phyloP scores from a whole-genome alignment of 2,797 vertebrate species.

The Lacerta viridis region DNA sequence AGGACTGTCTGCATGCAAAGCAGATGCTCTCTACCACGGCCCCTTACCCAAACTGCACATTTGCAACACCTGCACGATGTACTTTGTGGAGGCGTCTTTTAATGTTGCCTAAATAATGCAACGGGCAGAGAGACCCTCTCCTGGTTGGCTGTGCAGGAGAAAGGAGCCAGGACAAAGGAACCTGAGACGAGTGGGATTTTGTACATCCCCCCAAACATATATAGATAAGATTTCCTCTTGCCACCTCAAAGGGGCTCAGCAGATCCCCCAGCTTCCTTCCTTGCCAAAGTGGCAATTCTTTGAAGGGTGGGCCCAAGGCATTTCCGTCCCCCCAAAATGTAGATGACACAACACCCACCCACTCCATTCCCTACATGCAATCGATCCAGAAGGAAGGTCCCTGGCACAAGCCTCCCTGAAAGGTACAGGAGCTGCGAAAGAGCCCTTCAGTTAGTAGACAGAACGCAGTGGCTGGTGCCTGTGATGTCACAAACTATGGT shows the following conservation, averaged over 20 bases:
- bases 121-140: too few species aligned
- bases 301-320: background rate
- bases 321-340: background rate
- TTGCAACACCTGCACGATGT: background rate
- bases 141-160: background rate
- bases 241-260: too few species aligned
- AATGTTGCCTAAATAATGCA: background rate
- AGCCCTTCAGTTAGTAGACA: background rate
- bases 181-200: background rate
- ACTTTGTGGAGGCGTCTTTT: background rate
- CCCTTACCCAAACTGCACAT: too few species aligned
- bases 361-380: background rate
- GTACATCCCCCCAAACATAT: too few species aligned
- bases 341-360: background rate
- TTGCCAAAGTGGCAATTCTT: too few species aligned
- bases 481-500: background rate
- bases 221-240: too few species aligned
- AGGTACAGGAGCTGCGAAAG: background rate
- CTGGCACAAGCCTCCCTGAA: background rate
- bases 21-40: background rate
- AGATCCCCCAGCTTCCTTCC: too few species aligned
- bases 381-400: background rate
- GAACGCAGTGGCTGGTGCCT: background rate
- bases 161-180: background rate
- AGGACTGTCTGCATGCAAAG: background rate